Percentiles rank a stretch among this genome's conserved stretches.
Conservation (phyloP, 2,113 vertebrate genomes). For the Apteryx owenii region DNA sequence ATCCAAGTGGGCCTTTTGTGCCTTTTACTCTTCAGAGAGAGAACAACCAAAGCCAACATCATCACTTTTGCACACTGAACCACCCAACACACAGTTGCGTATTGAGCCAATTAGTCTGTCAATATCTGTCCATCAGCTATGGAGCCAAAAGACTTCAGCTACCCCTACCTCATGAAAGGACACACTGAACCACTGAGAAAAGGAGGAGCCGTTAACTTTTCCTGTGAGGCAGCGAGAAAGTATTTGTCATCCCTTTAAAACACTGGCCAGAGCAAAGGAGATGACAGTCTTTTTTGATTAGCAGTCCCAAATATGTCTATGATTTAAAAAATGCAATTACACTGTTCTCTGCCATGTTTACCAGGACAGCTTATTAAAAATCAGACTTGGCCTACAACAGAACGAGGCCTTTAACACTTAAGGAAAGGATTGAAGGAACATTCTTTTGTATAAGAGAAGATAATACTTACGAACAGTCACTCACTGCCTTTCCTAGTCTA, state of each 20-base stretch:
- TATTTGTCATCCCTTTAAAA: not conserved
- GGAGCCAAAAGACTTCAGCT: not conserved
- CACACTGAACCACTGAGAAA: not conserved
- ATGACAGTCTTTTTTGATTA: not conserved
- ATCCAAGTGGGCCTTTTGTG: not conserved
- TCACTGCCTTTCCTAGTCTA: conserved; percentile 42
- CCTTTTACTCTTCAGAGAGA: not conserved
- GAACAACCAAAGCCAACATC: not conserved
- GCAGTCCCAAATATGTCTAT: not conserved
- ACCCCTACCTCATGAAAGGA: not conserved
- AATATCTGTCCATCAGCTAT: not conserved
- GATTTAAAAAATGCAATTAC: not conserved
- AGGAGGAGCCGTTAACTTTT: not conserved
- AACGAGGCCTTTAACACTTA: not conserved
- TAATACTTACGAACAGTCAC: conserved; percentile 21
- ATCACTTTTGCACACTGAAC: not conserved
- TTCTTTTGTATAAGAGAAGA: conserved; percentile 36
- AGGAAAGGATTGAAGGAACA: conserved; percentile 27
- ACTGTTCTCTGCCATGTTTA: not conserved
- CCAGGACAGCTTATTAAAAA: not conserved
- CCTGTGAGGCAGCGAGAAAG: not conserved
- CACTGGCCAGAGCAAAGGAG: not conserved
- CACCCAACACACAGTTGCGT: not conserved
- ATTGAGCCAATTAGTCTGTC: not conserved
- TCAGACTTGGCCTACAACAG: not conserved